Percentiles rank a stretch among this genome's conserved stretches.
Conservation (phyloP, 2,888 invertebrate genomes). For the Dolomedes plantarius region DNA sequence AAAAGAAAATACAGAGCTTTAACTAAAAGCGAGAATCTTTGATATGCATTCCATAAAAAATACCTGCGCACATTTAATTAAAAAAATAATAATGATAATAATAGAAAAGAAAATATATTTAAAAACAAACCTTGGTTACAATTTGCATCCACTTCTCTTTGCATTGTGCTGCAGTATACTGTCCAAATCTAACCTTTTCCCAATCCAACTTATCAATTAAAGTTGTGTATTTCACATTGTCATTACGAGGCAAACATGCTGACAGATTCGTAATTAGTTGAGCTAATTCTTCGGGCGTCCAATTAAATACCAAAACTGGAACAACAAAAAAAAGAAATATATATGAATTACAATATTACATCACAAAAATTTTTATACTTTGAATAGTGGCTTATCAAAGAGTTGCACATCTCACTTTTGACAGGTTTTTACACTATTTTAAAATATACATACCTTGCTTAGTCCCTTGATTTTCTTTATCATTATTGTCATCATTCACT, state of each 20-base stretch:
- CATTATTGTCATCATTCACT: slow-evolving; percentile 54
- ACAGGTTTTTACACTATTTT: no score
- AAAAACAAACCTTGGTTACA: slow-evolving; percentile 73
- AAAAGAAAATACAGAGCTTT: no score
- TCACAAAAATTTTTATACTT: no score
- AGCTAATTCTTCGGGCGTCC: slow-evolving; percentile 72
- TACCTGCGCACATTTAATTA: no score
- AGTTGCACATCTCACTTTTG: no score
- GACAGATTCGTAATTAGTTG: slow-evolving; percentile 71
- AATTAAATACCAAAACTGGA: slow-evolving; percentile 70
- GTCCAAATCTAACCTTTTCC: slow-evolving; percentile 77
- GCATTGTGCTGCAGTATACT: slow-evolving; percentile 79
- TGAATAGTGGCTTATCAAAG: no score
- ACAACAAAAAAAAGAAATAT: not conserved
- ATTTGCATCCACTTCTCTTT: slow-evolving; percentile 78
- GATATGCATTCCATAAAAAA: no score
- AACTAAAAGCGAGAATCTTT: no score
- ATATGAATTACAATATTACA: not conserved
- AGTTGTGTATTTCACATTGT: slow-evolving; percentile 70
- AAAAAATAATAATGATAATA: no score
- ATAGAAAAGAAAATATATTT: no score
- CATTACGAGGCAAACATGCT: slow-evolving; percentile 72
- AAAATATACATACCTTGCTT: slow-evolving; percentile 42
- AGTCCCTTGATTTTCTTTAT: slow-evolving; percentile 58
- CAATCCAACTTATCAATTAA: slow-evolving; percentile 73